Percentiles rank a stretch among this genome's conserved stretches.
Conservation (phyloP, 2,888 invertebrate genomes). For the Sympetrum striolatum region DNA sequence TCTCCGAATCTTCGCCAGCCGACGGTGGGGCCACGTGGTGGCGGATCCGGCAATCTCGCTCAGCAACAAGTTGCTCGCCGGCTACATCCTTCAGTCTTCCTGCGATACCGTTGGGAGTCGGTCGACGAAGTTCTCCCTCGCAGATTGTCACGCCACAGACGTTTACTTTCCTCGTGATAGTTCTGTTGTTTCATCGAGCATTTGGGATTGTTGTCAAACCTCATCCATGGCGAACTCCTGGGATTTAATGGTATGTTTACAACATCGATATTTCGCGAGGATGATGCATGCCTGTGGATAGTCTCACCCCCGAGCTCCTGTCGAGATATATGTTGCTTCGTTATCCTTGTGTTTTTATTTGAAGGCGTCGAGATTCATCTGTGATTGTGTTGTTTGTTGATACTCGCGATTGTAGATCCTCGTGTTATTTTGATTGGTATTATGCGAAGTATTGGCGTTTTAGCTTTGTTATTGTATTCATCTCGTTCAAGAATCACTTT, state of each 20-base stretch:
- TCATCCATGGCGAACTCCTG: conserved; percentile 15
- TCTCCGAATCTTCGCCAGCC: background rate
- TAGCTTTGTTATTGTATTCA: too few species aligned
- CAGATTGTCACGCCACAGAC: background rate
- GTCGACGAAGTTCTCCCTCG: background rate
- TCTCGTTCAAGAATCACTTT: too few species aligned
- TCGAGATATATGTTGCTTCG: background rate
- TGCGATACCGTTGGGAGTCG: background rate
- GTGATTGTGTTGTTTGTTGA: background rate
- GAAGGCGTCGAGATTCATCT: background rate
- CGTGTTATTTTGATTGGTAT: background rate
- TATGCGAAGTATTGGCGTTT: background rate
- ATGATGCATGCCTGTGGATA: background rate
- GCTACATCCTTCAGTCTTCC: background rate
- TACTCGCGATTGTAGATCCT: background rate
- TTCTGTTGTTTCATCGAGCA: background rate
- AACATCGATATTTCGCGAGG: background rate
- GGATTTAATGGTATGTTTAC: conserved; percentile 4
- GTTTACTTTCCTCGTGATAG: background rate
- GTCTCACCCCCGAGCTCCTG: background rate
- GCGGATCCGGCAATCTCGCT: conserved; percentile 25
- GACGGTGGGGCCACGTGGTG: conserved; percentile 33
- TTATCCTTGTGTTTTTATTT: background rate
- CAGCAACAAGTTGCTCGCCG: conserved; percentile 33
- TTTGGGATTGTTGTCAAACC: background rate